Evolutionary conservation across 2,797 vertebrate genomes (phyloP), one percentile per base, ranked within the genome.

Genomic region (Urosaurus nigricauda): DNA sequence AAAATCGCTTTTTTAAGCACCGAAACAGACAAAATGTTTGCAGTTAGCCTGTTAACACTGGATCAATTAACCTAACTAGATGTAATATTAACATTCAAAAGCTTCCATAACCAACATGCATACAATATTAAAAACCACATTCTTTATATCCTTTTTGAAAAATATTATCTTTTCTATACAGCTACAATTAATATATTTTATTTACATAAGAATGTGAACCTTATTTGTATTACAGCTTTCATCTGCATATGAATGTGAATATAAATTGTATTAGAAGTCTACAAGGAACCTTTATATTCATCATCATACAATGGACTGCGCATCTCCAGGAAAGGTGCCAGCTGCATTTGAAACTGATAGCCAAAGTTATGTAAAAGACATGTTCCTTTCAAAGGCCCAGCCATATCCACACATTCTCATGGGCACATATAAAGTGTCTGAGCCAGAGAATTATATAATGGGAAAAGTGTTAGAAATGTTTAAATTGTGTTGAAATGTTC

Each of bases 101-200:
- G 35, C 53, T 87, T 81, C 65, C 5, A 21, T 81, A 8, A 40
- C 24, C 51, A 60, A 14, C 8, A 68, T 32, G 65, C 65, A 68
- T 14, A 68, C 65, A 68, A 32, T 68, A 68, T 68, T 68, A 68
- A 68, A 68, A 32, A 9, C 65, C 65, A 32, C 29, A 68, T 32
- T 32, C 35, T 32, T 85, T 40, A 63, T 51, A 24, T 53, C 19
- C 26, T 70, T 79, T 63, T 68, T 68, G 26, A 1, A 9, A 51
- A 81, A 73, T 71, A 70, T 8, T 58, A 29, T 1, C 9, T 81
- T 24, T 14, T n/a, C 77, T n/a, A 21, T 51, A 81, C 19, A 81
- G 26, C n/a, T 29, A 81, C 29, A 32, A 73, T 79, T 70, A 79
- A 70, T 86, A 70, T 68, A 40, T 79, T 35, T 70, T 70, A 86